These are phyloP conservation scores for Patagioenas fasciata DNA, from an alignment of 2,113 vertebrate species.

Conservation along the genomic window DNA sequence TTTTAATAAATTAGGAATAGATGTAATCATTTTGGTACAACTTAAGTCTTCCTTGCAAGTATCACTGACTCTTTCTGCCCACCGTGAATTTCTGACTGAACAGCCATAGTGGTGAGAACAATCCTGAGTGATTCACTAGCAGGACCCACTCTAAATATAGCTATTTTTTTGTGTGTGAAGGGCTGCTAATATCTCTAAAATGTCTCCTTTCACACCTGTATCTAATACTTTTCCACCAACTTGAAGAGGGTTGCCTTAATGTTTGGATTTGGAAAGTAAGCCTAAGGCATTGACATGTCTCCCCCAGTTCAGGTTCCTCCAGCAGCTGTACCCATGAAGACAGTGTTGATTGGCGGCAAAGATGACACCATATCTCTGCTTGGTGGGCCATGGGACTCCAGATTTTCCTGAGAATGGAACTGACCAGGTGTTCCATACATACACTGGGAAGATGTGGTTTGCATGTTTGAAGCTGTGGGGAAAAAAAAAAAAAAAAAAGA, in stretches of 20 bases:
- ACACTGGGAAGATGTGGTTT: conserved; percentile 84
- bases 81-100: conserved; percentile 24
- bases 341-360: conserved; percentile 95
- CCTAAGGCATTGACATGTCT: neutral
- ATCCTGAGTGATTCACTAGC: conserved; percentile 22
- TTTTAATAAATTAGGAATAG: conserved; percentile 76
- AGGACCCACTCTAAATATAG: neutral
- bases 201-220: neutral
- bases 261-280: neutral
- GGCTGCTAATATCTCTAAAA: neutral
- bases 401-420: conserved; percentile 82
- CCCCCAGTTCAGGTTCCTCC: conserved; percentile 79
- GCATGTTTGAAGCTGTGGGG: conserved; percentile 78
- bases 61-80: conserved; percentile 33
- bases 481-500: too few species aligned
- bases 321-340: conserved; percentile 92
- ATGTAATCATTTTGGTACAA: conserved; percentile 60
- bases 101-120: neutral
- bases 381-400: conserved; percentile 78
- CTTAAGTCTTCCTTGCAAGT: conserved; percentile 22
- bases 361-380: conserved; percentile 86
- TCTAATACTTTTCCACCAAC: conserved; percentile 23
- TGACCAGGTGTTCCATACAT: conserved; percentile 86
- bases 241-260: neutral
- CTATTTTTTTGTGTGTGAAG: neutral